Evolutionary conservation across 2,113 vertebrate species (phyloP).

Genomic region (Xenopus borealis): DNA sequence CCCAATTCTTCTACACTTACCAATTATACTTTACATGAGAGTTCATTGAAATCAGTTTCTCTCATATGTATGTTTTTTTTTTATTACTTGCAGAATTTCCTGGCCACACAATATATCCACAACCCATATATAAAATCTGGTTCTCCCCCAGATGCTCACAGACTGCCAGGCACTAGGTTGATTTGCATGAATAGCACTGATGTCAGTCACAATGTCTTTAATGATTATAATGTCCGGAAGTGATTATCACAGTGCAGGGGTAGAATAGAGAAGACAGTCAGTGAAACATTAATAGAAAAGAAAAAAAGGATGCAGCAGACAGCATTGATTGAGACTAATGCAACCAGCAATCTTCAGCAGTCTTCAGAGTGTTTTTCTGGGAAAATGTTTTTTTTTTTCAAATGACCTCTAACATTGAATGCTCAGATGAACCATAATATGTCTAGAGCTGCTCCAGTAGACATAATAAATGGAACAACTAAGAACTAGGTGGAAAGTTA

Average conservation of each 20-base stretch:
- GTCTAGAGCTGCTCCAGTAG: slow-evolving; percentile 28
- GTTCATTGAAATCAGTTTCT: too few relatives aligned
- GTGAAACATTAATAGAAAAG: slow-evolving; percentile 36
- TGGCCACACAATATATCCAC: too few relatives aligned
- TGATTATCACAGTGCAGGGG: slow-evolving; percentile 26
- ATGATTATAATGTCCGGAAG: slow-evolving; percentile 18
- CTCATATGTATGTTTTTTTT: too few relatives aligned
- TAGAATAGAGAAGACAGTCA: neutral
- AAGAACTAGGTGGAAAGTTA: slow-evolving; percentile 42
- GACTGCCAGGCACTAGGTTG: neutral
- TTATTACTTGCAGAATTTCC: too few relatives aligned
- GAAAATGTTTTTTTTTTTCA: slow-evolving; percentile 36
- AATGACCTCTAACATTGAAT: slow-evolving; percentile 43
- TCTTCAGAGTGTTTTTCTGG: slow-evolving; percentile 45
- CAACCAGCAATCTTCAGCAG: slow-evolving; percentile 20
- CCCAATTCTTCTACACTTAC: too few relatives aligned
- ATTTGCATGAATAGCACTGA: neutral
- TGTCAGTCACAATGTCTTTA: slow-evolving; percentile 17
- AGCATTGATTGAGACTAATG: slow-evolving; percentile 39
- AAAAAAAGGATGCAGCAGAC: slow-evolving; percentile 24
- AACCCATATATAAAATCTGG: neutral
- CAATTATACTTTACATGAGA: too few relatives aligned
- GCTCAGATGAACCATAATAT: slow-evolving; percentile 43
- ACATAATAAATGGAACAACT: slow-evolving; percentile 43
- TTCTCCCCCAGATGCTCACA: neutral